Conservation (phyloP, 1,140 invertebrate species). For the Papilio dardanus region DNA sequence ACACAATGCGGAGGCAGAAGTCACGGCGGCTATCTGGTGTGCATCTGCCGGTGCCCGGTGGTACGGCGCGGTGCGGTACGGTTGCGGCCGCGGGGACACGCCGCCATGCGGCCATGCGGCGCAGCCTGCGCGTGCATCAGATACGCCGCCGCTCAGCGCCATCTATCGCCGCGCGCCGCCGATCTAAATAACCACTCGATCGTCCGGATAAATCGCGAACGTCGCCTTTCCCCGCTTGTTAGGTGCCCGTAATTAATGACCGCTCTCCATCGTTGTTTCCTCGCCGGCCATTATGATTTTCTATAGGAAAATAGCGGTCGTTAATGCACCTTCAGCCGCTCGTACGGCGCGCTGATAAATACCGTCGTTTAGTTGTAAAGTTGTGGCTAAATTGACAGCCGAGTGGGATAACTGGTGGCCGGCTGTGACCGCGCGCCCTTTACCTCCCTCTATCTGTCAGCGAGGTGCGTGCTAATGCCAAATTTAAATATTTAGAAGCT, state of each 20-base stretch:
- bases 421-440: slow-evolving; percentile 13
- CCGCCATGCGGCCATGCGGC: slow-evolving; percentile 17
- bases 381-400: slow-evolving; percentile 38
- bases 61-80: neutral
- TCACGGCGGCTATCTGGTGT: neutral
- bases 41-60: neutral
- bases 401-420: slow-evolving; percentile 30
- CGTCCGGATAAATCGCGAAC: slow-evolving; percentile 65
- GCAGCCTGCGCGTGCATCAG: slow-evolving; percentile 63
- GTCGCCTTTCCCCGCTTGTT: slow-evolving; percentile 65
- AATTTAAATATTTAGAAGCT: slow-evolving; percentile 29
- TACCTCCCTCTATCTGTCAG: slow-evolving; percentile 28
- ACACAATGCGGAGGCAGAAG: slow-evolving; percentile 27
- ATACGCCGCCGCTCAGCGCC: slow-evolving; percentile 60
- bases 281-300: slow-evolving; percentile 71
- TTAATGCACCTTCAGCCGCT: slow-evolving; percentile 51
- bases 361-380: slow-evolving; percentile 49
- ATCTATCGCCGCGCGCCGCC: slow-evolving; percentile 65
- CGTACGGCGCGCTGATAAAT: slow-evolving; percentile 48
- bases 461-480: slow-evolving; percentile 23
- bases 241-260: slow-evolving; percentile 71
- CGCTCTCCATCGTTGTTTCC: slow-evolving; percentile 63
- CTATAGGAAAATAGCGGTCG: slow-evolving; percentile 57
- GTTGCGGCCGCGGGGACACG: slow-evolving; percentile 24
- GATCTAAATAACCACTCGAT: slow-evolving; percentile 75